Percentiles rank a stretch among this genome's conserved stretches.
phyloP scores from a whole-genome alignment of 2,113 vertebrate genomes.

The Epinephelus moara region DNA sequence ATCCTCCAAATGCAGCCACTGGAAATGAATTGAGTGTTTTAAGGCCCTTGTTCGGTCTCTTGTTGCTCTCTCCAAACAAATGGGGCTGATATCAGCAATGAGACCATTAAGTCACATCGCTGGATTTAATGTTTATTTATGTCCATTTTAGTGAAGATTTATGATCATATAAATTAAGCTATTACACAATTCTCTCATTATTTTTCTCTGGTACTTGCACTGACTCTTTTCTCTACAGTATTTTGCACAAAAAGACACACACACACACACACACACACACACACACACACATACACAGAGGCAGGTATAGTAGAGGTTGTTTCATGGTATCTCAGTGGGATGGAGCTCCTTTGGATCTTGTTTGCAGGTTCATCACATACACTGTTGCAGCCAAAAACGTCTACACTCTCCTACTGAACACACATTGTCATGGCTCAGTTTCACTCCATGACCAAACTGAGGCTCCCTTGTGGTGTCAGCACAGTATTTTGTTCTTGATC shows the following conservation, averaged over 20 bases:
- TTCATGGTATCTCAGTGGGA: constrained; percentile 17
- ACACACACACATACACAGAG: background rate
- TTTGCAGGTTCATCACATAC: constrained; percentile 46
- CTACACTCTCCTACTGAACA: constrained; percentile 17
- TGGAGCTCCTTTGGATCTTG: constrained; percentile 10
- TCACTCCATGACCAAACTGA: constrained; percentile 1
- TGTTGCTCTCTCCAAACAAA: constrained; percentile 11
- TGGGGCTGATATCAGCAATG: background rate
- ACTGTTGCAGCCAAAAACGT: constrained; percentile 21
- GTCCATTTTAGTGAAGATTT: background rate
- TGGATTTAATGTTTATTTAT: background rate
- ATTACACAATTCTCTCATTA: background rate
- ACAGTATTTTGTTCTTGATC: background rate
- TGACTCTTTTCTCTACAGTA: background rate
- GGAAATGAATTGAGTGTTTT: constrained; percentile 7
- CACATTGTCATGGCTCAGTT: constrained; percentile 30
- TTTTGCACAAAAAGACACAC: background rate
- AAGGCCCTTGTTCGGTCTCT: constrained; percentile 4
- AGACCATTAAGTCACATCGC: background rate
- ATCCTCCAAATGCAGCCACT: constrained; percentile 1
- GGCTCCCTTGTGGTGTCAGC: background rate
- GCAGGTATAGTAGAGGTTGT: background rate
- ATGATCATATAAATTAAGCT: background rate
- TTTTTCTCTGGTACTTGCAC: background rate
- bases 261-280: no score